phyloP scores from a whole-genome alignment of 2,888 invertebrate genomes.

The Micoletzkya japonica region DNA sequence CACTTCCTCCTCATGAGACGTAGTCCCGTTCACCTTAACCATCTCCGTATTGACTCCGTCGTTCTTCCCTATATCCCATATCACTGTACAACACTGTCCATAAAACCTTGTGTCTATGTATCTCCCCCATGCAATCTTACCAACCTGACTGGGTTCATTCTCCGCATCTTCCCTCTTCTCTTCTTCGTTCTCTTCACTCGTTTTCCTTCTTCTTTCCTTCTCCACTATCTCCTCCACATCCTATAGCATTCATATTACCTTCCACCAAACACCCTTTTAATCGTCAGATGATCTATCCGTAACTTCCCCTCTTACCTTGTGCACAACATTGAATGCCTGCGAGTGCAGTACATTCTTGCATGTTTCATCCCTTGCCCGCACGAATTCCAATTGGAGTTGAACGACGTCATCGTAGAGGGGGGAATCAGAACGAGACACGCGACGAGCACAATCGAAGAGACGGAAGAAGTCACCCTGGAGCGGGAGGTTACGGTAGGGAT shows the following conservation, averaged over 20 bases:
- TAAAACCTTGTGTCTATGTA: background rate
- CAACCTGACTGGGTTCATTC: background rate
- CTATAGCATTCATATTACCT: background rate
- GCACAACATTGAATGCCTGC: conserved; percentile 76
- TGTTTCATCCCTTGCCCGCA: conserved; percentile 73
- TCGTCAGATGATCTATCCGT: too few relatives aligned
- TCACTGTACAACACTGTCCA: too few relatives aligned
- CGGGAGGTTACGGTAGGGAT: background rate
- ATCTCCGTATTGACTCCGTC: too few relatives aligned
- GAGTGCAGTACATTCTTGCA: conserved; percentile 83
- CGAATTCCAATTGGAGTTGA: conserved; percentile 87
- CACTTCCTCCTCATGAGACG: conserved; percentile 14
- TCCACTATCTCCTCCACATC: conserved; percentile 37
- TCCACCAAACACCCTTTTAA: background rate
- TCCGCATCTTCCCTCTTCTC: conserved; percentile 32
- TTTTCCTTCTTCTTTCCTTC: conserved; percentile 27
- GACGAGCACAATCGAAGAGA: conserved; percentile 84
- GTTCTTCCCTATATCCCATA: background rate
- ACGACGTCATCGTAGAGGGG: conserved; percentile 88
- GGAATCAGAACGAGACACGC: conserved; percentile 85
- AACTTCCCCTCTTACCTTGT: conserved; percentile 53
- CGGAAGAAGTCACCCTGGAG: conserved; percentile 82
- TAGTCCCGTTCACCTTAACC: conserved; percentile 4
- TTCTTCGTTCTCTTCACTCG: conserved; percentile 32
- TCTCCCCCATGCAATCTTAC: background rate